Conservation (phyloP, 2,888 invertebrate species). For the Philaethria dido region DNA sequence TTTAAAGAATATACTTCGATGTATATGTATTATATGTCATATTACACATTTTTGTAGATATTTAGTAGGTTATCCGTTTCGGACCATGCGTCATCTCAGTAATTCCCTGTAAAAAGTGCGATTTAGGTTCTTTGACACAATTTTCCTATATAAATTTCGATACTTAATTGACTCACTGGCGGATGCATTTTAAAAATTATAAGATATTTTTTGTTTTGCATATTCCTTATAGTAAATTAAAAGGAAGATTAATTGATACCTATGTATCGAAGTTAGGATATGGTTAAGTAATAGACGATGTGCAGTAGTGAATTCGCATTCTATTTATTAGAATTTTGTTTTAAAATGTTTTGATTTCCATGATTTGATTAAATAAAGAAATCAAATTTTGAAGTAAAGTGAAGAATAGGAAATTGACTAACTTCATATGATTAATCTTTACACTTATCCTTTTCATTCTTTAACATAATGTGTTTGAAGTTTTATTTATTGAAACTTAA, state of each 20-base stretch:
- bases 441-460: too few relatives aligned
- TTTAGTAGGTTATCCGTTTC: background rate
- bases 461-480: too few relatives aligned
- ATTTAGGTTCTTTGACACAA: background rate
- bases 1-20: background rate
- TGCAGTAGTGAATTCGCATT: too few relatives aligned
- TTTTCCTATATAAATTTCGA: conserved; percentile 15
- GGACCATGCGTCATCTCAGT: background rate
- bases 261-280: too few relatives aligned
- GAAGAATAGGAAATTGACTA: too few relatives aligned
- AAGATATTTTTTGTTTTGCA: background rate
- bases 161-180: conserved; percentile 3
- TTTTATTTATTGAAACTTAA: too few relatives aligned
- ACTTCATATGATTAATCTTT: too few relatives aligned
- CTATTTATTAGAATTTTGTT: too few relatives aligned
- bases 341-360: too few relatives aligned
- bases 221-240: background rate
- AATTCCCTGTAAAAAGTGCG: conserved; percentile 4
- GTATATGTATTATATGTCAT: background rate
- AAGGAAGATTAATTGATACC: background rate
- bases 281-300: too few relatives aligned
- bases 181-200: conserved; percentile 2
- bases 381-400: too few relatives aligned
- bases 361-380: too few relatives aligned
- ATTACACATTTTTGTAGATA: background rate